These are phyloP conservation scores for Anarrhichthys ocellatus DNA, from an alignment of 2,113 vertebrate species.

Conservation along the genomic window DNA sequence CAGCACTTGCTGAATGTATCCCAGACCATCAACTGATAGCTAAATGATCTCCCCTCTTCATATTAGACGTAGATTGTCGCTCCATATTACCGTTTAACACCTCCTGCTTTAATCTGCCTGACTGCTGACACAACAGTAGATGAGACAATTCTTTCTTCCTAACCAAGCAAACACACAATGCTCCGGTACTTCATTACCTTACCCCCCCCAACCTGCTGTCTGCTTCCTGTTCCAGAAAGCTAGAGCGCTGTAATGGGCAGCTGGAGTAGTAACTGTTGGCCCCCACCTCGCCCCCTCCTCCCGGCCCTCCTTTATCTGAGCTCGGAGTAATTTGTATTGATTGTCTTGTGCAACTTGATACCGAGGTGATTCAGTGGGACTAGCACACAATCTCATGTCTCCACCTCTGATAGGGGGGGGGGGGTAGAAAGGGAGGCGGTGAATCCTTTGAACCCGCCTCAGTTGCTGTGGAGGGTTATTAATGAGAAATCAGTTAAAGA, in stretches of 20 bases:
- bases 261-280: conserved; percentile 55
- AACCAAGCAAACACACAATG: conserved; percentile 1
- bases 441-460: conserved; percentile 12
- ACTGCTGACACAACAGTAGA: conserved; percentile 1
- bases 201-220: neutral
- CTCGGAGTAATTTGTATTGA: conserved; percentile 70
- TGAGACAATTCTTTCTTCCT: neutral
- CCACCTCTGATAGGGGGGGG: conserved; percentile 13
- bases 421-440: conserved; percentile 2
- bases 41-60: neutral
- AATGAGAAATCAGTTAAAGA: conserved; percentile 30
- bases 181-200: neutral
- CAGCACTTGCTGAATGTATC: conserved; percentile 17
- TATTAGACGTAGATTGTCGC: conserved; percentile 1
- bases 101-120: neutral
- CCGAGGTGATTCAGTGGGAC: conserved; percentile 51
- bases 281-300: conserved; percentile 14
- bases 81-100: conserved; percentile 1
- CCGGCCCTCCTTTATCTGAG: conserved; percentile 30
- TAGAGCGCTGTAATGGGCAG: conserved; percentile 38
- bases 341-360: conserved; percentile 58
- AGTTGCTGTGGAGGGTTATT: neutral
- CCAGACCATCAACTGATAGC: conserved; percentile 3
- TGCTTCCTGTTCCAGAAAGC: conserved; percentile 36
- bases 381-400: conserved; percentile 35